Evolutionary conservation across 2,888 invertebrate species (phyloP), one percentile per base, ranked within the genome.

Genomic region (Heteropelma amictum): DNA sequence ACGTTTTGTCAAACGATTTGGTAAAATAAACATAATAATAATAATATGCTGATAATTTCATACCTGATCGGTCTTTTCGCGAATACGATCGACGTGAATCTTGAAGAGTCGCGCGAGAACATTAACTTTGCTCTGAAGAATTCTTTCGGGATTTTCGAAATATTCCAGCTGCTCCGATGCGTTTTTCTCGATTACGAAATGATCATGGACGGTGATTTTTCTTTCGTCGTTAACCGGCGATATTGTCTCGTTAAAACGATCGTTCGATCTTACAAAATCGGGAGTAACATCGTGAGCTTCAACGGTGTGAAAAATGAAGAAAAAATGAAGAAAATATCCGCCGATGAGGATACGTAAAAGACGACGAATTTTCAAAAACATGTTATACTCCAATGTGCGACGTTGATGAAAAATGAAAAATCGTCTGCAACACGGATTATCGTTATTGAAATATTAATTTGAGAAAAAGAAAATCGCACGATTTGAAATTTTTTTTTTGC

Each of bases 11-110:
- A n/a, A n/a, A n/a, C n/a, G n/a, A n/a, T n/a, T n/a, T n/a, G n/a
- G n/a, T n/a, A n/a, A n/a, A n/a, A n/a, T n/a, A n/a, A n/a, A n/a
- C n/a, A n/a, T n/a, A n/a, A n/a, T n/a, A n/a, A n/a, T n/a, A n/a
- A n/a, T n/a, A n/a, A n/a, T n/a, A n/a, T n/a, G n/a, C n/a, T n/a
- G n/a, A n/a, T n/a, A n/a, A 21, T 45, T 26, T 17, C 19, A 10
- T 81, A 85, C 86, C 83, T 82, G 80, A 38, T 85, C 81, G n/a
- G 78, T 80, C 14, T 82, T 75, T 28, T 82, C 80, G 5, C 83
- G 80, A 49, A 86, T 63, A 30, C 72, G 77, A 70, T 86, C 83
- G 14, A 86, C 80, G 7, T 84, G 80, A 42, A 79, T 76, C 63
- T 82, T 85, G 1, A 86, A 58, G 21, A 84, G 71, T 0, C 72